Evolutionary conservation across 2,888 invertebrate genomes (phyloP).

Genomic region (Podabrus alpinus): DNA sequence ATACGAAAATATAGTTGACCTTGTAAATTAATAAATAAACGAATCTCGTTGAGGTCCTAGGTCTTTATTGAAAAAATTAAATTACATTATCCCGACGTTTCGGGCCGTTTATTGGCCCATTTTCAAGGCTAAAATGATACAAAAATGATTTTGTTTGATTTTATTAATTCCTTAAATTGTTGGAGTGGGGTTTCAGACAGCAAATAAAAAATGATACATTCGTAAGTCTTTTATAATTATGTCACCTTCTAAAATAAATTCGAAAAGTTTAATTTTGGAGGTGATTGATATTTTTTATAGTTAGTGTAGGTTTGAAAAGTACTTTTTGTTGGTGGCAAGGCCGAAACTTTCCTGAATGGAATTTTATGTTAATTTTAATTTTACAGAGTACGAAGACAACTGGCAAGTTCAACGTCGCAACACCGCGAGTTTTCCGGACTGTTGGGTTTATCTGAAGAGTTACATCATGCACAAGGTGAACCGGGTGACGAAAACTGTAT

Average conservation of each 20-base stretch:
- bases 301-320: background rate
- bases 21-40: too few relatives aligned
- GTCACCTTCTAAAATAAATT: background rate
- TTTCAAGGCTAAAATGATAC: too few relatives aligned
- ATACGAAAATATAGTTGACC: too few relatives aligned
- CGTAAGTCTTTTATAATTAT: background rate
- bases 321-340: background rate
- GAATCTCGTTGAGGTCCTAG: too few relatives aligned
- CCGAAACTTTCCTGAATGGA: background rate
- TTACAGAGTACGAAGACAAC: slow-evolving; percentile 53
- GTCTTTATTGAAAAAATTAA: too few relatives aligned
- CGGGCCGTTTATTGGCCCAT: too few relatives aligned
- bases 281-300: background rate
- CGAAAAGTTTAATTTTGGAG: background rate
- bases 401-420: slow-evolving; percentile 57
- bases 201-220: background rate
- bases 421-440: slow-evolving; percentile 58
- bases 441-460: slow-evolving; percentile 56
- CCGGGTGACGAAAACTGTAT: slow-evolving; percentile 63
- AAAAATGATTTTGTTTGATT: background rate
- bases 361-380: background rate
- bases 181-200: background rate
- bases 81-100: too few relatives aligned
- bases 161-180: background rate
- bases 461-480: slow-evolving; percentile 60